Percentiles rank a stretch among this genome's conserved stretches.
Conservation (phyloP, 1,140 invertebrate genomes). For the Caenorhabditis remanei region DNA sequence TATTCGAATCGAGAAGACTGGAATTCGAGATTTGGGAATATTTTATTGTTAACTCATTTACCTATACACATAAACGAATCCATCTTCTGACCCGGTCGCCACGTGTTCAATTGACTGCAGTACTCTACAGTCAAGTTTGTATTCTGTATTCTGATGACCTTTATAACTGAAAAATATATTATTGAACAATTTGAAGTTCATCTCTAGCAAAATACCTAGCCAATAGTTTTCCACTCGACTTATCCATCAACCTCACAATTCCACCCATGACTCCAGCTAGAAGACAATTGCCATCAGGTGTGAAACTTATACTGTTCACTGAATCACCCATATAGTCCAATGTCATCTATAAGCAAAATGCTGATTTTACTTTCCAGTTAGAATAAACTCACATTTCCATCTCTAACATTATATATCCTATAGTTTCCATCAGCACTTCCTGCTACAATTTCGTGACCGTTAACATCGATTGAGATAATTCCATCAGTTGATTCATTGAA, state of each 20-base stretch:
- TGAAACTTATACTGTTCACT: conserved; percentile 78
- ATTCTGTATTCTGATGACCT: conserved; percentile 86
- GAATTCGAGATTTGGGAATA: conserved; percentile 77
- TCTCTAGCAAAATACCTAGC: conserved; percentile 80
- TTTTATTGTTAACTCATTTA: conserved; percentile 82
- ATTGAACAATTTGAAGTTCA: neutral
- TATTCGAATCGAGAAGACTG: conserved; percentile 52
- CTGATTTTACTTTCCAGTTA: conserved; percentile 81
- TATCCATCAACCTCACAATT: conserved; percentile 88
- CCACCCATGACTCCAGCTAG: conserved; percentile 87
- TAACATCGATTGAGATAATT: conserved; percentile 88
- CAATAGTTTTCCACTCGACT: conserved; percentile 87
- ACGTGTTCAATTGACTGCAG: conserved; percentile 87
- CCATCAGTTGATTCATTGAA: conserved; percentile 93
- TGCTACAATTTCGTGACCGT: conserved; percentile 90
- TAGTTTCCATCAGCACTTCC: conserved; percentile 90
- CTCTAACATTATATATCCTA: conserved; percentile 89
- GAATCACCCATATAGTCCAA: conserved; percentile 74
- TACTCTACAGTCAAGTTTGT: conserved; percentile 88
- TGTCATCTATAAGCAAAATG: conserved; percentile 40
- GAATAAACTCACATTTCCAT: conserved; percentile 87
- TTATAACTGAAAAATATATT: conserved; percentile 81
- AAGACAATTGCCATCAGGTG: conserved; percentile 85
- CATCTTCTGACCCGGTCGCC: conserved; percentile 89
- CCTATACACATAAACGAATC: conserved; percentile 84